phyloP scores from a whole-genome alignment of 1,140 invertebrate species.

The Bradysia coprophila region DNA sequence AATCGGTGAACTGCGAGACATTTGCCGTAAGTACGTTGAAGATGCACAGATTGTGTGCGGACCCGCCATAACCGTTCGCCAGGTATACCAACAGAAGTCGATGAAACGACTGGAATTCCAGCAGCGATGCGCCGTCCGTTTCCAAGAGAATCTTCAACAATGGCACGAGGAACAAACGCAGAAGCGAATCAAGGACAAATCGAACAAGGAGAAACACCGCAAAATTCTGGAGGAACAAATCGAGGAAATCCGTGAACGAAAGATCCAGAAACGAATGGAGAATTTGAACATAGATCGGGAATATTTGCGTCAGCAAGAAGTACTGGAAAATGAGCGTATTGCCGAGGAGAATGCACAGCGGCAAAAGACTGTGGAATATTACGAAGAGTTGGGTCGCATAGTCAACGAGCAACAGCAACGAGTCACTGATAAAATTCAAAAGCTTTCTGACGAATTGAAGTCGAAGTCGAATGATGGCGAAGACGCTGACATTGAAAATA shows the following conservation, averaged over 20 bases:
- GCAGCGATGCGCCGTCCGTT: conserved; percentile 9
- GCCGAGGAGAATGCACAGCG: conserved; percentile 8
- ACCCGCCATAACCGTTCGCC: conserved; percentile 3
- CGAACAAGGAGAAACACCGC: conserved; percentile 7
- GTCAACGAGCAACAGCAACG: conserved; percentile 1
- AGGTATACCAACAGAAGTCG: conserved; percentile 8
- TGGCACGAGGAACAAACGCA: conserved; percentile 7
- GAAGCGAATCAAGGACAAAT: not conserved
- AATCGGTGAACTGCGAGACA: conserved; percentile 7
- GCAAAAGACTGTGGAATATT: conserved; percentile 8
- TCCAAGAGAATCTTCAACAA: conserved; percentile 8
- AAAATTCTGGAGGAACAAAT: conserved; percentile 10
- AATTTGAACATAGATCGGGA: conserved; percentile 10
- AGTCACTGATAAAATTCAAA: not conserved
- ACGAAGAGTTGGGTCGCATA: conserved; percentile 7
- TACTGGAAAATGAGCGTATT: conserved; percentile 8
- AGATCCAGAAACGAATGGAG: conserved; percentile 9
- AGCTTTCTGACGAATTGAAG: not conserved
- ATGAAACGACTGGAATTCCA: conserved; percentile 7
- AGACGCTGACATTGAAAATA: not conserved
- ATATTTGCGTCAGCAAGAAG: conserved; percentile 7
- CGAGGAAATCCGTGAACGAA: conserved; percentile 8
- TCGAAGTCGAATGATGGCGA: not conserved
- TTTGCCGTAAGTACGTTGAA: conserved; percentile 5
- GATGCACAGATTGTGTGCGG: conserved; percentile 6